Base-by-base conservation (phyloP, 2,113 vertebrate genomes). In the Spermophilus dauricus region DNA sequence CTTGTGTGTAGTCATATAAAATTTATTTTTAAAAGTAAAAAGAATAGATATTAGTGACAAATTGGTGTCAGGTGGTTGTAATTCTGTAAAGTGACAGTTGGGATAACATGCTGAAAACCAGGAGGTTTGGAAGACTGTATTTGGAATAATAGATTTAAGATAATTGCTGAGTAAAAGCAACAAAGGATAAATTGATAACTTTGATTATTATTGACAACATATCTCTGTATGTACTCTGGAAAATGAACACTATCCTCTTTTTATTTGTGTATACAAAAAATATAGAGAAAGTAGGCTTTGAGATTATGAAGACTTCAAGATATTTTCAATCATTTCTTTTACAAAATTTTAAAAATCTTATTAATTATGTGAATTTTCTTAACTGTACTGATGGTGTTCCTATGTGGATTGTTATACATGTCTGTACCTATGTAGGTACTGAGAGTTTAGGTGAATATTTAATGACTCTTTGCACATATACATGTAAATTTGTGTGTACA, bases 201-300 rank as follows among this genome's bases (percentile, higher is more conserved):
- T 11, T 28, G 72, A 37, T 32, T 8, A 80, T 70, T 34, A 61
- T 3, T 85, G 88, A 72, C 42, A 61, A 80, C 24, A 51, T 30
- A 61, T 42, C 8, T 42, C 12, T 58, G 9, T 17, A 51, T 32
- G 39, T 24, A 73, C 24, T 51, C 17, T n/a, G 8, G 2, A 37
- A 42, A 78, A 56, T 18, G 1, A 69, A n/a, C 14, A 45, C 8
- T 34, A 69, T 0, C 0, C 1, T 42, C 14, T 37, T 20, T 20
- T 83, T 51, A 30, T 42, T 53, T 16, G 2, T 8, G n/a, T 3
- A 2, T 5, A 42, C 32, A 77, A 48, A 26, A 89, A 20, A 83
- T 53, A 32, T 22, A 45, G 8, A 37, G 28, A 16, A 28, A 56
- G 16, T 45, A 84, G 4, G 2, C 24, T 10, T 76, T 76, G 37